Base-by-base conservation (phyloP, 2,113 vertebrate species). In the Cryptoleucopteryx plumbea region DNA sequence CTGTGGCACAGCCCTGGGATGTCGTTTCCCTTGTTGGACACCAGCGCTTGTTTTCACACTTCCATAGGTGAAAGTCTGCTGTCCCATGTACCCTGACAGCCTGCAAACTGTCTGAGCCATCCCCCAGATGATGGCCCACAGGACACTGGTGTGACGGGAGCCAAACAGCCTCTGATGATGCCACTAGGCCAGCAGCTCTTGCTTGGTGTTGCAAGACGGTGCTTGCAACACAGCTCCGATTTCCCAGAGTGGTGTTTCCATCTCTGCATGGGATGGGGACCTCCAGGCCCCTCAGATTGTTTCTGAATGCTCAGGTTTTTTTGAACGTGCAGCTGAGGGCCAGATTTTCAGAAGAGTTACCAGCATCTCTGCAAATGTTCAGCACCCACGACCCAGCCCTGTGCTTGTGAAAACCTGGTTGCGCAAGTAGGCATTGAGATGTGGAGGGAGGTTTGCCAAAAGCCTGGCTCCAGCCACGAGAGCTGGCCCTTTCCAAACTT, bases 401-500 rank as follows among this genome's bases (percentile, higher is more conserved):
- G 8, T 29, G 32, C 47, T 71, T 77, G 71, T 25, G 40, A 62
- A 75, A 29, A 11, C 7, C 82, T 52, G 12, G 3, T 5, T 88
- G 62, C 10, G 16, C 13, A 11, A 0, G 0, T 0, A 25, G 20
- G 16, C 6, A 6, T 12, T 36, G 32, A 22, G 53, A 50, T 22
- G 58, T 62, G 29, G 65, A 63, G 40, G 18, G 34, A 73, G 38
- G 2, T 81, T 70, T 74, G 16, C 50, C 70, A 75, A 31, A 90
- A 77, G 13, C 31, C 55, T 71, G 50, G 0, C 40, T 47, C 16
- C 16, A 32, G 29, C 11, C 42, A 40, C 0, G 2, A 23, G 10
- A 72, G 34, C 32, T 21, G 27, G 3, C 14, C 50, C 16, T 62
- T 79, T 32, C 71, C 63, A 42, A 8, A 17, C 43, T 31, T 8